Evolutionary conservation across 2,888 invertebrate species (phyloP), one percentile per base, ranked within the genome.

Genomic region (Dexiosoma caninum): DNA sequence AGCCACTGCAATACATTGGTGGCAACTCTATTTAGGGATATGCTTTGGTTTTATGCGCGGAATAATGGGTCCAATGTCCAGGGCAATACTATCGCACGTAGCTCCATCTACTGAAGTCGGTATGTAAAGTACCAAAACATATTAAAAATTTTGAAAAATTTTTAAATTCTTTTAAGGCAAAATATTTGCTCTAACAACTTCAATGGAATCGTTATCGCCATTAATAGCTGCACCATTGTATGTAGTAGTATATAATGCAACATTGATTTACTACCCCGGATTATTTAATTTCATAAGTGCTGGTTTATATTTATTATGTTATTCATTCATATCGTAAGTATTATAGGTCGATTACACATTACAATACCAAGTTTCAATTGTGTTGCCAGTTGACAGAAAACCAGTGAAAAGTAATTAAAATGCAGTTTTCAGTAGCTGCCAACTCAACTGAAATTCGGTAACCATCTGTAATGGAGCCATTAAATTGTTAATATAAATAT

Each of bases 111-210:
- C 85, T 37, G 90, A 90, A 86, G 87, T 90, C 53, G 94, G 90
- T 89, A 84, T 85, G 85, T 42, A 40, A 30, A 49, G 1, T 12
- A 37, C 19, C 3, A 14, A 35, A 37, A 35, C 14, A 0, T 4
- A 32, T 64, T 32, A 12, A 27, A 23, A 32, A 6, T 14, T 0
- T 46, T 42, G 10, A 8, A 7, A 21, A 14, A 7, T 2, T 8
- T 23, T 21, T 0, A 21, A 14, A 9, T 35, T 32, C 8, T 16
- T 37, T 64, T 19, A 23, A 89, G 89, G 94, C 5, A 94, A 94
- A 90, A 92, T 95, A 14, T 95, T 94, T 85, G 93, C 95, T 0
- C 88, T 95, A 69, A 92, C 94, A 82, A 92, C 94, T 4, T 92
- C 93, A 0, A 86, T 94, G 69, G 95, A 95, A 89, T 93, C 93